Evolutionary conservation across 2,113 vertebrate genomes (phyloP).

Genomic region (Neotoma lepida): DNA sequence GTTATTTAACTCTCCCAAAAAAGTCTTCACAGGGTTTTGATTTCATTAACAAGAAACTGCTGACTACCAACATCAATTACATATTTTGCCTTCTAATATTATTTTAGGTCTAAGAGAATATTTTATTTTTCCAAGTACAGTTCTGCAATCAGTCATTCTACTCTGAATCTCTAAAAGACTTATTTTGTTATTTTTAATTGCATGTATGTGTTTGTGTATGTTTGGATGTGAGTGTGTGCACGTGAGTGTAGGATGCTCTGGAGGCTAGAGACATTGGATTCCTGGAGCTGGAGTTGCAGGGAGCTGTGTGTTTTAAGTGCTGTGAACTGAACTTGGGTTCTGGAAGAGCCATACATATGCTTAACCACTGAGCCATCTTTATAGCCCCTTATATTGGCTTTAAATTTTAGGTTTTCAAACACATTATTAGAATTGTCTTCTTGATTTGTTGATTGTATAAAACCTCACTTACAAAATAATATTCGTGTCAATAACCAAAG

Average conservation of each 20-base stretch:
- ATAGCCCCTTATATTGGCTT: neutral
- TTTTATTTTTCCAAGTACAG: conserved; percentile 51
- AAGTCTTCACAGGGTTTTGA: neutral
- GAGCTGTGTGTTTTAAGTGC: too few relatives aligned
- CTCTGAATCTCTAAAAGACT: neutral
- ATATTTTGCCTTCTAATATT: neutral
- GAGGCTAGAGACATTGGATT: neutral
- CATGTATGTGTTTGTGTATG: neutral
- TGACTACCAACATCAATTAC: conserved; percentile 1
- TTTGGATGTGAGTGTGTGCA: neutral
- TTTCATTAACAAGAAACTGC: neutral
- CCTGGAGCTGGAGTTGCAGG: neutral
- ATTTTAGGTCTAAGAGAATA: conserved; percentile 26
- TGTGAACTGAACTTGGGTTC: neutral
- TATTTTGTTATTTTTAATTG: neutral
- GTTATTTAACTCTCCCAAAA: neutral
- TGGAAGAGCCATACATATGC: neutral
- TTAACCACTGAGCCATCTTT: neutral
- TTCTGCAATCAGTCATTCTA: conserved; percentile 24
- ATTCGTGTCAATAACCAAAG: conserved; percentile 53
- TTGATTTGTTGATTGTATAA: conserved; percentile 66
- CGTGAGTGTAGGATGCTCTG: neutral
- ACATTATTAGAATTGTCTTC: conserved; percentile 41
- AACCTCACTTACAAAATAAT: conserved; percentile 49
- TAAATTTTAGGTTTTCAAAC: conserved; percentile 51